Base-by-base conservation (phyloP, 2,113 vertebrate genomes). In the Ammodytes marinus region DNA sequence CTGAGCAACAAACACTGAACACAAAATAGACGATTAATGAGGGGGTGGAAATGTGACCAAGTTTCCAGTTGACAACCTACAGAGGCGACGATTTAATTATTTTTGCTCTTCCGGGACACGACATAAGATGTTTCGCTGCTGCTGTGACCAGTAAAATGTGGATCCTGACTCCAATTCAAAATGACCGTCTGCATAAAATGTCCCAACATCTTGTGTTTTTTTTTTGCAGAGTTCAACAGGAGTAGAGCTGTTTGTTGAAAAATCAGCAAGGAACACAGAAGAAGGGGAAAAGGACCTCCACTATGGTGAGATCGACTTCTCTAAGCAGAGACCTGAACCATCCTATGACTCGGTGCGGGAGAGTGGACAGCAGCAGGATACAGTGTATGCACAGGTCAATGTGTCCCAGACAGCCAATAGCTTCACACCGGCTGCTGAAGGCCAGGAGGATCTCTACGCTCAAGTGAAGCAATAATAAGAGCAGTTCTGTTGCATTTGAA, bases 231-330 rank as follows among this genome's bases (percentile, higher is more conserved):
- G 45, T 59, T 14, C 39, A 76, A 58, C 12, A 50, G 54, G 17
- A 42, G 63, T 50, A 49, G 57, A 60, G n/a, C 14, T 35, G 19
- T 0, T 2, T 54, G 39, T 39, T n/a, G 0, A 17, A 19, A 6
- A 35, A 2, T 8, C 42, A 17, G 19, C 6, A 5, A 35, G 40
- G 2, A n/a, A 39, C 19, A 19, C 13, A 74, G 19, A 15, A 15
- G 52, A 27, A 49, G 57, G 61, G 6, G 57, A 54, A 42, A 57
- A 61, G 54, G 53, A 9, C 42, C 43, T 82, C 80, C 66, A 76
- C 52, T 70, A 82, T 39, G 80, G 80, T 76, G 72, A 82, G 50
- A 82, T 82, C 0, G 15, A 70, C 67, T 82, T 82, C 59, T 76
- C 80, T 8, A 54, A 46, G 45, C n/a, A 0, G 4, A 53, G 14